Evolutionary conservation across 2,113 vertebrate species (phyloP).

Genomic region (Melanerpes formicivorus): DNA sequence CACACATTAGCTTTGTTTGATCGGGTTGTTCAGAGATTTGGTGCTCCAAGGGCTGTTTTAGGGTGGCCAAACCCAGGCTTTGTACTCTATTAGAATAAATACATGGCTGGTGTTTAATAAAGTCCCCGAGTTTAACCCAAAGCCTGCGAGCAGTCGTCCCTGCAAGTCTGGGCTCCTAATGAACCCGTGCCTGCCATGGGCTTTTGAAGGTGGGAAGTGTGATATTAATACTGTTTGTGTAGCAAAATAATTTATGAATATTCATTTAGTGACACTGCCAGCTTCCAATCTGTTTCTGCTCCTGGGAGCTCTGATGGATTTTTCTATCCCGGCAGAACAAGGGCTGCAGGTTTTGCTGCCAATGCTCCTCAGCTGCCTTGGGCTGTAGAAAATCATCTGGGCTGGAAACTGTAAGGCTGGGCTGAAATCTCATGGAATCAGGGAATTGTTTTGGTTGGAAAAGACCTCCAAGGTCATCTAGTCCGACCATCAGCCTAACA

Average conservation of each 20-base stretch:
- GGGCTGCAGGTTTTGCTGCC: neutral
- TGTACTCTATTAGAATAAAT: constrained; percentile 64
- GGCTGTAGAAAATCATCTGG: neutral
- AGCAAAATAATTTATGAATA: constrained; percentile 61
- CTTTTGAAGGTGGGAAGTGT: constrained; percentile 60
- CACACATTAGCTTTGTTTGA: constrained; percentile 66
- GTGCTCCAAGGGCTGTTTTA: neutral
- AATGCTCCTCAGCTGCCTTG: fast-evolving
- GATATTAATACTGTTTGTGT: constrained; percentile 12
- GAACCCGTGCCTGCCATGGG: neutral
- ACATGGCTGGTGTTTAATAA: constrained; percentile 51
- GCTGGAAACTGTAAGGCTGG: neutral
- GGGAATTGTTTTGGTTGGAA: too few relatives aligned
- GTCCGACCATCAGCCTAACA: too few relatives aligned
- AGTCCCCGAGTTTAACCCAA: neutral
- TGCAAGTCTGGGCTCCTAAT: constrained; percentile 27
- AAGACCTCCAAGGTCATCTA: too few relatives aligned
- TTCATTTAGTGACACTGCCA: neutral
- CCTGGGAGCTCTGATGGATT: neutral
- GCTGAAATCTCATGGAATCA: neutral
- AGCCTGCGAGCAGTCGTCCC: neutral
- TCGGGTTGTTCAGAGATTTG: neutral
- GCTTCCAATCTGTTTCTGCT: neutral
- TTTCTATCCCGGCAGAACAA: neutral
- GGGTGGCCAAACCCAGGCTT: constrained; percentile 63